Percentiles rank a stretch among this genome's conserved stretches.
phyloP scores from a whole-genome alignment of 2,888 invertebrate species.

The Entomobrya multifasciata region DNA sequence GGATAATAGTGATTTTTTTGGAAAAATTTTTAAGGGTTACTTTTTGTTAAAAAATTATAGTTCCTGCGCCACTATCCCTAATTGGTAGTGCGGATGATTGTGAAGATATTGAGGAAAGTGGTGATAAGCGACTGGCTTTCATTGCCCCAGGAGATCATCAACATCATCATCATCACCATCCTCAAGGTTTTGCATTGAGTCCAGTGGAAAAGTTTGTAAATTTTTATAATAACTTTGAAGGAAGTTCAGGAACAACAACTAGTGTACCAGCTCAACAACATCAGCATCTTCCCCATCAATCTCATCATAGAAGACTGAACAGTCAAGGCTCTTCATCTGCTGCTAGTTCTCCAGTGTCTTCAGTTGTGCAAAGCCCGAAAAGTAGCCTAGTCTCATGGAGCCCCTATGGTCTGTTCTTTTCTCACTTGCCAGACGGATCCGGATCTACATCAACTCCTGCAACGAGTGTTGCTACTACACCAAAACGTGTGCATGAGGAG shows the following conservation, averaged over 20 bases:
- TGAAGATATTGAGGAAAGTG: constrained; percentile 49
- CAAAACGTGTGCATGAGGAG: constrained; percentile 56
- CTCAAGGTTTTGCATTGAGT: constrained; percentile 21
- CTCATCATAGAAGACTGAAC: constrained; percentile 66
- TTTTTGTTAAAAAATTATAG: constrained; percentile 43
- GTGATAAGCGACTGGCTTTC: constrained; percentile 53
- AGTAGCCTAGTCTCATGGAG: constrained; percentile 69
- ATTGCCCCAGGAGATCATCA: constrained; percentile 61
- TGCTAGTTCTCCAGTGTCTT: constrained; percentile 56
- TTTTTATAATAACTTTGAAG: constrained; percentile 62
- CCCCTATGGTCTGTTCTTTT: constrained; percentile 71
- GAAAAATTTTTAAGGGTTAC: background rate
- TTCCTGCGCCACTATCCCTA: constrained; percentile 57
- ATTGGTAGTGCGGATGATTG: constrained; percentile 43
- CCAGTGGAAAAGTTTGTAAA: constrained; percentile 67
- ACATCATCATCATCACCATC: constrained; percentile 26
- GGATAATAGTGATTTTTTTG: background rate
- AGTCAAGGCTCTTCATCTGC: constrained; percentile 64
- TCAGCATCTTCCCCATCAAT: constrained; percentile 30
- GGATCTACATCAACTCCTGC: constrained; percentile 50
- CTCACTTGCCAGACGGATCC: constrained; percentile 57
- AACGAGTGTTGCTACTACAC: constrained; percentile 64
- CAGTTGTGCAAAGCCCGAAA: constrained; percentile 65
- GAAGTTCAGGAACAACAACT: background rate
- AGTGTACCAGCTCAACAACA: background rate